Conservation (phyloP, 1,140 invertebrate genomes). For the Hyphantria cunea region DNA sequence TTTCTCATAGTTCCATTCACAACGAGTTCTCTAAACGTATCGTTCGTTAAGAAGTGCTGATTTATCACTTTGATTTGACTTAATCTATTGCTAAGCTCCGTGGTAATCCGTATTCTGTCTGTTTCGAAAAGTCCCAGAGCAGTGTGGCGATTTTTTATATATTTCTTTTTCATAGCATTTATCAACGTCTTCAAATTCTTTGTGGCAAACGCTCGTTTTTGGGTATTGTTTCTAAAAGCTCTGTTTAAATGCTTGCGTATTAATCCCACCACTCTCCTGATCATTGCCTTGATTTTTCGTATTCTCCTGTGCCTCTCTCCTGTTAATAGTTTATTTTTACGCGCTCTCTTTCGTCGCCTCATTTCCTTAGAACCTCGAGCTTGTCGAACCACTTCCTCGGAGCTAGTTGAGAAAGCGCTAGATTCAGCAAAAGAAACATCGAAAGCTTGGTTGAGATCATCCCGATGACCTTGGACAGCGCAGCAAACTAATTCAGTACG, state of each 20-base stretch:
- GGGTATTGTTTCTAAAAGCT: constrained; percentile 57
- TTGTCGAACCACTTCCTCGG: constrained; percentile 45
- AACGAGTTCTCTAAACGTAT: constrained; percentile 59
- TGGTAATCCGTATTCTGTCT: constrained; percentile 55
- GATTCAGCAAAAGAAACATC: constrained; percentile 63
- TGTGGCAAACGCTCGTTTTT: constrained; percentile 54
- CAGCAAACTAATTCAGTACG: constrained; percentile 63
- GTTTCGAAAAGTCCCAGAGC: constrained; percentile 58
- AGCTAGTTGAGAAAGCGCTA: constrained; percentile 44
- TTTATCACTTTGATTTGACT: constrained; percentile 54
- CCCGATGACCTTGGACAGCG: constrained; percentile 49
- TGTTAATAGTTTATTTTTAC: constrained; percentile 43
- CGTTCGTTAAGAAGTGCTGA: constrained; percentile 49
- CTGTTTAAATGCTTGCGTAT: constrained; percentile 59
- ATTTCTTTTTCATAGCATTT: constrained; percentile 58
- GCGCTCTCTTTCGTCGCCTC: constrained; percentile 30
- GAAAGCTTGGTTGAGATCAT: constrained; percentile 65
- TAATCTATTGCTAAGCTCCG: constrained; percentile 43
- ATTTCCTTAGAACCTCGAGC: constrained; percentile 43
- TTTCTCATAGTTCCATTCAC: constrained; percentile 55
- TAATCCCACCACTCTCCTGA: constrained; percentile 56
- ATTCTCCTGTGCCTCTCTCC: constrained; percentile 53
- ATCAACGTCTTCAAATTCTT: constrained; percentile 65
- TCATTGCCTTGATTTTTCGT: constrained; percentile 56
- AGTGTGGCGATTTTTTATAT: constrained; percentile 52